Evolutionary conservation across 2,113 vertebrate genomes (phyloP), one percentile per base, ranked within the genome.

Genomic region (Uropsilus gracilis): DNA sequence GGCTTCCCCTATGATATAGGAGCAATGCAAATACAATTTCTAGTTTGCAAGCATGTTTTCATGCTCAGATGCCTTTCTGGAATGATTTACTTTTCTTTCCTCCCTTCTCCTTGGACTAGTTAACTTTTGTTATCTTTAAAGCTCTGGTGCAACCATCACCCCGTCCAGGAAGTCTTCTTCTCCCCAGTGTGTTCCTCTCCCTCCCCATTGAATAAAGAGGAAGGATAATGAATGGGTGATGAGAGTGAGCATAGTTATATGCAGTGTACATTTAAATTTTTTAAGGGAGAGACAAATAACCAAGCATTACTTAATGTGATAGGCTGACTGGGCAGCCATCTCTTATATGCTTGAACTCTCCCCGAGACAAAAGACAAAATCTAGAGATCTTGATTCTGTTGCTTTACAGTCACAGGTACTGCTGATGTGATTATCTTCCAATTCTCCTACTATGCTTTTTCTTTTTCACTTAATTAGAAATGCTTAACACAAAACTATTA

Each of bases 401-500:
- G 0, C 0, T 87, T 80, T 91, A 82, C 69, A 92, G 53, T 6
- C 16, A 66, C 95, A 77, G 90, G 64, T 94, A 77, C 94, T 96
- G 87, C 84, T 98, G 75, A 71, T 84, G 95, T 55, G 46, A 76
- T 89, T 96, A 96, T 93, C n/a, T 80, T 69, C 46, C 2, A 39
- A 26, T 61, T 89, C 59, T 86, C 42, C 59, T 75, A 13, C 64
- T 32, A 68, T 17, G 7, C 26, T 94, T 90, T 94, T 86, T 39
- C 46, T 37, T 90, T 94, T 55, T 89, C 73, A 9, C 39, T 95
- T 97, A 96, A 95, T 95, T 96, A 94, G 78, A 97, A 98, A 97
- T 95, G 92, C 72, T 95, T 97, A 98, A 95, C 84, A 85, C 76
- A 91, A 94, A 97, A 76, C 61, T 96, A 87, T 95, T 97, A 96